phyloP scores from a whole-genome alignment of 2,888 invertebrate genomes.

The Teleogryllus oceanicus region DNA sequence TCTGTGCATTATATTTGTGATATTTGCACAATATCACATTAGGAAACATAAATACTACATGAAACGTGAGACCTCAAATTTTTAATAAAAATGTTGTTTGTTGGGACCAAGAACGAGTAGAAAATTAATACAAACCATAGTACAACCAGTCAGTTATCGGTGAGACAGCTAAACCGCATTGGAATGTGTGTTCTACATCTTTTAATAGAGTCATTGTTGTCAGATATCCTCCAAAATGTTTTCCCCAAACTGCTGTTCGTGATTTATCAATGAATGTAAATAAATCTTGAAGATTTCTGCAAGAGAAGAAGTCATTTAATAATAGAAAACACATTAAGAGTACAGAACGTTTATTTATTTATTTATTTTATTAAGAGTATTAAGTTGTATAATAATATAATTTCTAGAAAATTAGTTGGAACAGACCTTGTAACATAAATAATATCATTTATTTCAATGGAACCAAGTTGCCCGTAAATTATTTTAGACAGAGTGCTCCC shows the following conservation, averaged over 20 bases:
- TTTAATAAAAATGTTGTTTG: too few species aligned
- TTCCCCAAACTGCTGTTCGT: slow-evolving; percentile 51
- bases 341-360: not conserved
- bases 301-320: not conserved
- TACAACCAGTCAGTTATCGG: slow-evolving; percentile 95
- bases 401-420: not conserved
- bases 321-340: not conserved
- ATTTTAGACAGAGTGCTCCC: slow-evolving; percentile 81
- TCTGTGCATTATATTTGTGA: not conserved
- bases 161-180: slow-evolving; percentile 91
- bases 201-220: slow-evolving; percentile 80
- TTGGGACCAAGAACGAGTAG: too few species aligned
- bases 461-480: slow-evolving; percentile 78
- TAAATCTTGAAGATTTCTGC: slow-evolving; percentile 25
- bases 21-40: not conserved
- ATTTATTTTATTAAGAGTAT: not conserved
- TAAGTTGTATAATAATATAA: not conserved
- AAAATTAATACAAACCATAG: slow-evolving; percentile 65
- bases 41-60: not conserved
- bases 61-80: not conserved
- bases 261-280: slow-evolving; percentile 30
- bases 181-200: slow-evolving; percentile 69
- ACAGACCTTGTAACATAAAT: slow-evolving; percentile 71
- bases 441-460: slow-evolving; percentile 88
- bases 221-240: slow-evolving; percentile 97